Conservation (phyloP, 2,888 invertebrate genomes). For the Loripinus fragilis region DNA sequence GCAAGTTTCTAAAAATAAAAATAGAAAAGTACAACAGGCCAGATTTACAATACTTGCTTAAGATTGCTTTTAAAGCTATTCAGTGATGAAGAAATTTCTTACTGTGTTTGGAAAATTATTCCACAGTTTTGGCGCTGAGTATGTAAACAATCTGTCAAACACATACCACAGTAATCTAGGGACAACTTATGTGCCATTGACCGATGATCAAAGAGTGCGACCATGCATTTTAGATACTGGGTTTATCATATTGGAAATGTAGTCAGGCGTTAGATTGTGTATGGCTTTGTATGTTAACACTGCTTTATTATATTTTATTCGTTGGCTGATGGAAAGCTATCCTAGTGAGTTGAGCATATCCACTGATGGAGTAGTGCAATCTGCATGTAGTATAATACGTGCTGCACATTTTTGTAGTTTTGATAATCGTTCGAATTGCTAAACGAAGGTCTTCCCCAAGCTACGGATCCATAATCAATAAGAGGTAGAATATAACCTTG, state of each 20-base stretch:
- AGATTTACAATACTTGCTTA: too few relatives aligned
- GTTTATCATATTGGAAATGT: background rate
- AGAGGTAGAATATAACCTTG: too few relatives aligned
- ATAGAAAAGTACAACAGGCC: too few relatives aligned
- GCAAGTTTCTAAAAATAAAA: too few relatives aligned
- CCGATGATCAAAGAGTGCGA: background rate
- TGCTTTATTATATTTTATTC: constrained; percentile 3
- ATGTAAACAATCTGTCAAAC: background rate
- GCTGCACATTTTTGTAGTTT: background rate
- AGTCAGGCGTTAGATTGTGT: background rate
- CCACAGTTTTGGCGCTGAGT: background rate
- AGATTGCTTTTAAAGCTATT: too few relatives aligned
- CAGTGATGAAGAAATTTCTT: background rate
- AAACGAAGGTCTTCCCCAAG: too few relatives aligned
- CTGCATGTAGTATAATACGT: background rate
- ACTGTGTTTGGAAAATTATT: background rate
- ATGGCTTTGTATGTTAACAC: background rate
- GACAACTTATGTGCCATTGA: background rate
- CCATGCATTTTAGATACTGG: background rate
- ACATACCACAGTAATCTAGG: background rate
- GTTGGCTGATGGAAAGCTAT: background rate
- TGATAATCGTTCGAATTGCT: too few relatives aligned
- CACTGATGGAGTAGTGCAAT: background rate
- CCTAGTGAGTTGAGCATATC: background rate
- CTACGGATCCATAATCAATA: too few relatives aligned